phyloP scores from a whole-genome alignment of 1,140 invertebrate species.

The Drosophila tsacasi region DNA sequence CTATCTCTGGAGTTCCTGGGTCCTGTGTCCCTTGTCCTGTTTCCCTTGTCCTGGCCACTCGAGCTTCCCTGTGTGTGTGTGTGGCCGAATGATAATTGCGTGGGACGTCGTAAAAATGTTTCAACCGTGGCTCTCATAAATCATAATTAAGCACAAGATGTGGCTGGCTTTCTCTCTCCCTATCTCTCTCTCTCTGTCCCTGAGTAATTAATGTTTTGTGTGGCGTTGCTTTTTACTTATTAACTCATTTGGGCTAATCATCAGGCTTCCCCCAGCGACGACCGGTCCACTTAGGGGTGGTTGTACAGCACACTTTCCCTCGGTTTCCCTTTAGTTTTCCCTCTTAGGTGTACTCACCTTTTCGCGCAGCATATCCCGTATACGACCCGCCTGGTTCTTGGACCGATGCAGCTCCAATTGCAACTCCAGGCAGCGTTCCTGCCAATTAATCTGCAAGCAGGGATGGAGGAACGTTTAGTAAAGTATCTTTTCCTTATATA shows the following conservation, averaged over 20 bases:
- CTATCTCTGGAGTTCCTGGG: conserved; percentile 29
- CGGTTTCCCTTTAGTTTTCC: background rate
- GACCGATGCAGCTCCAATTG: conserved; percentile 93
- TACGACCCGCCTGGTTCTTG: conserved; percentile 92
- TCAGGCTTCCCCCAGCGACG: conserved; percentile 45
- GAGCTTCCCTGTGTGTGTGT: conserved; percentile 8
- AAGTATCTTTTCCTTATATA: background rate
- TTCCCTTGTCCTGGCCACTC: conserved; percentile 32
- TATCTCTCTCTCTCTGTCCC: background rate
- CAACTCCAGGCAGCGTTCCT: conserved; percentile 92
- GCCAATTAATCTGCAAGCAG: conserved; percentile 88
- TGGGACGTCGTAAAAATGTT: conserved; percentile 74
- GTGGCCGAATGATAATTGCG: conserved; percentile 53
- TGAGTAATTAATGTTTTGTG: conserved; percentile 69
- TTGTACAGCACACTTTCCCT: background rate
- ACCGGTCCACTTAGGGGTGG: background rate
- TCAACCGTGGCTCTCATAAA: conserved; percentile 69
- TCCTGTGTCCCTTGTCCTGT: background rate
- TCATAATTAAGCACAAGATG: conserved; percentile 78
- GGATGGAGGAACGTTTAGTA: background rate
- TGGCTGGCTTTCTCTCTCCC: conserved; percentile 4
- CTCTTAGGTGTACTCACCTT: conserved; percentile 88
- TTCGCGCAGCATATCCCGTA: conserved; percentile 93
- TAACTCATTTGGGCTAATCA: conserved; percentile 75
- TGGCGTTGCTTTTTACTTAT: conserved; percentile 56